Conservation (phyloP, 2,113 vertebrate genomes). For the Alethe diademata region DNA sequence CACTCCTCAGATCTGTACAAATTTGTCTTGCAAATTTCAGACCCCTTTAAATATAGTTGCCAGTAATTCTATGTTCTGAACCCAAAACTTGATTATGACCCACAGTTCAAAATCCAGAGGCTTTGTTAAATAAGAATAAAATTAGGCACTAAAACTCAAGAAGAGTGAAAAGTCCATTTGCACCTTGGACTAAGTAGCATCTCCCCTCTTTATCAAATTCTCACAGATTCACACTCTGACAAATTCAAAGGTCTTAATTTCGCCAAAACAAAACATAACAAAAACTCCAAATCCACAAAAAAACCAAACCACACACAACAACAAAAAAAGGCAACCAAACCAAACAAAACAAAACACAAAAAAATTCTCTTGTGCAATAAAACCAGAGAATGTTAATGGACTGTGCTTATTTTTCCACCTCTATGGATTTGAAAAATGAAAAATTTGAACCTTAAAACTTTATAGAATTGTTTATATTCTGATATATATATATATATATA, state of each 20-base stretch:
- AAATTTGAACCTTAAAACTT: neutral
- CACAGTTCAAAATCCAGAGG: neutral
- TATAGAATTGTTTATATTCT: neutral
- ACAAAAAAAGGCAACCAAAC: neutral
- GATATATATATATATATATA: neutral
- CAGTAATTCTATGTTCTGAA: neutral
- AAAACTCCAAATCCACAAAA: neutral
- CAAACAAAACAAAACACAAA: neutral
- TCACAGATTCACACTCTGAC: neutral
- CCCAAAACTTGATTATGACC: accelerated
- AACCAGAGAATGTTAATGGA: neutral
- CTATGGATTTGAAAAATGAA: neutral
- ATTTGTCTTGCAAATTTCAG: neutral
- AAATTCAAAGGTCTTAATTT: neutral
- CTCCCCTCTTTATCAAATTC: neutral
- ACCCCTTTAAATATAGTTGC: neutral
- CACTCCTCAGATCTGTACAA: neutral
- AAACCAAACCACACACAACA: neutral
- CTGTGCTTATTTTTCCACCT: neutral
- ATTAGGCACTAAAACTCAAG: neutral
- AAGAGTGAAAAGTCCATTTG: neutral
- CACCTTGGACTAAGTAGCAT: neutral
- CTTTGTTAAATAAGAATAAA: neutral
- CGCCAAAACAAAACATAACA: neutral
- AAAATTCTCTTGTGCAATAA: neutral